Evolutionary conservation across 37 sponge, comb jelly and placozoan genomes (phyloP), one percentile per base, ranked within the genome.

Genomic region (Haliclona indistincta): DNA sequence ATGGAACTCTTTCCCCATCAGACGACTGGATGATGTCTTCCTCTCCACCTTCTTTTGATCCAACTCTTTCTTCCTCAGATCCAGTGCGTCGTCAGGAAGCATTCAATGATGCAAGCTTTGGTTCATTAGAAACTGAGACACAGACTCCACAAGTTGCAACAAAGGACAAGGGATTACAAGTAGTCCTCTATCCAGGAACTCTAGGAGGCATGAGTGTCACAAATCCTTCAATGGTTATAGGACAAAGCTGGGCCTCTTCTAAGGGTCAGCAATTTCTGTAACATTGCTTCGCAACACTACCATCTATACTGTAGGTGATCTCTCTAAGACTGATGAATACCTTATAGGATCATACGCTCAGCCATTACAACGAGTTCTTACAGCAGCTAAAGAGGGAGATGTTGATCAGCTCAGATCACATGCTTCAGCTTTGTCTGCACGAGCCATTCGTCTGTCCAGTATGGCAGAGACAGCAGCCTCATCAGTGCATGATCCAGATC

Each of bases 311-410:
- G 15, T 47, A 47, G 51, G 15, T 47, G 51, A 47, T 17, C 10
- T 47, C 15, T 15, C 51, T 17, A 47, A 47, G 15, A 17, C 51
- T 47, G 51, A 47, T 47, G 15, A 47, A 17, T 47, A 17, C 26
- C 60, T 58, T 25, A 7, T 75, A 38, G 36, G 62, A 51, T 32
- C 58, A 1, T 85, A 82, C 62, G 77, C 73, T 0, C 49, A 70
- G 4, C 91, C 86, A 1, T 63, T 85, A 11, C 78, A 85, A 47
- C 32, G 75, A 1, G 56, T 91, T 2, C 66, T 85, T 19, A 52
- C 67, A 34, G 91, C 86, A 1, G 91, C 82, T 28, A 58, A 75
- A 23, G 58, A 38, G 13, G 91, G 91, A 54, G 83, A 85, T 52
- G 32, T 30, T 0, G 66, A 55, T 17, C 35, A 67, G 39, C 55